Evolutionary conservation across 2,888 invertebrate species (phyloP).

Genomic region (Myopa testacea): DNA sequence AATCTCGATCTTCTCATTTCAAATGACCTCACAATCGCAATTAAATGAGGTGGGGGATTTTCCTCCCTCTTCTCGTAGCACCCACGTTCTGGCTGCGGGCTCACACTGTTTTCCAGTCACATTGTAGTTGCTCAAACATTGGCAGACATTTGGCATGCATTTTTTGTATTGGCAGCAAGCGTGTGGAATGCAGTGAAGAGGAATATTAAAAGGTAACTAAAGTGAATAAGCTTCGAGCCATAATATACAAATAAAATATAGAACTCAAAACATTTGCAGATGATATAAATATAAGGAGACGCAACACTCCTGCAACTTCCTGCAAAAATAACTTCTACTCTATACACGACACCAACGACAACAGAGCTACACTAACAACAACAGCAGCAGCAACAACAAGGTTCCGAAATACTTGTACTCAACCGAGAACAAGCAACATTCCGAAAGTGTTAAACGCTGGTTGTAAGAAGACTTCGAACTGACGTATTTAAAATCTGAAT

Average conservation of each 20-base stretch:
- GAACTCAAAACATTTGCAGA: background rate
- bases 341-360: background rate
- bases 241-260: background rate
- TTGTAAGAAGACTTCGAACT: background rate
- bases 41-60: too few species aligned
- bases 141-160: background rate
- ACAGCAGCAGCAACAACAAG: background rate
- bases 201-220: background rate
- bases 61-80: too few species aligned
- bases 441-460: background rate
- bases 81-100: too few species aligned
- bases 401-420: background rate
- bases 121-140: background rate
- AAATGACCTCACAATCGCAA: too few species aligned
- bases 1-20: too few species aligned
- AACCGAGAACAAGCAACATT: slow-evolving; percentile 9
- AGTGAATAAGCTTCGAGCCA: background rate
- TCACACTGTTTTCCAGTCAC: background rate
- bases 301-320: background rate
- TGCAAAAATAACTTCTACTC: background rate
- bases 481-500: slow-evolving; percentile 12
- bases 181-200: slow-evolving; percentile 8
- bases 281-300: background rate
- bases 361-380: background rate
- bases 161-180: slow-evolving; percentile 19